A percentile compares a stretch with the other conserved stretches of the same genome.
phyloP scores from a whole-genome alignment of 2,797 vertebrate species.

The Acanthurus lineatus region DNA sequence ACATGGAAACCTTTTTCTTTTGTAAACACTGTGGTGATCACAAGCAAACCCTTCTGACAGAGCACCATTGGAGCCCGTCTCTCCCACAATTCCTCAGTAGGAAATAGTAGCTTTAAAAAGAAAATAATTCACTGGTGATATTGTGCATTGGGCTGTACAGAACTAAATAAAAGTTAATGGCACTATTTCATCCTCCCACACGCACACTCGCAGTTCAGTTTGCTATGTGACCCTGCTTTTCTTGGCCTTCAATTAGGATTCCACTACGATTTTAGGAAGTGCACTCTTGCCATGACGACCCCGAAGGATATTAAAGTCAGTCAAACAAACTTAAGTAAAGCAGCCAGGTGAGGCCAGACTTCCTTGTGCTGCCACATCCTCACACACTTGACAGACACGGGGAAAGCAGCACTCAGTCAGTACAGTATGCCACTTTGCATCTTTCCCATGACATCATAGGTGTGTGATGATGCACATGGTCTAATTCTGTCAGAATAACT shows the following conservation, averaged over 20 bases:
- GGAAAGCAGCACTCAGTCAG: slow-evolving; percentile 22
- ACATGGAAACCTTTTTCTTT: background rate
- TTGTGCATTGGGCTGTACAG: slow-evolving; percentile 45
- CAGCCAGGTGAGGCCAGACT: slow-evolving; percentile 49
- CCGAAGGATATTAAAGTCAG: slow-evolving; percentile 65
- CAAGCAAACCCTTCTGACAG: slow-evolving; percentile 10
- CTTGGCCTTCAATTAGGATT: slow-evolving; percentile 69
- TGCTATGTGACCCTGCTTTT: slow-evolving; percentile 63
- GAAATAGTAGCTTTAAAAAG: slow-evolving; percentile 49
- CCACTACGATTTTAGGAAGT: slow-evolving; percentile 68
- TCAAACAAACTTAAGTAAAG: slow-evolving; percentile 43
- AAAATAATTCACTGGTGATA: slow-evolving; percentile 51
- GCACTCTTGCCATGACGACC: slow-evolving; percentile 47
- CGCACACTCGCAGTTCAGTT: slow-evolving; percentile 51
- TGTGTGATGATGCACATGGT: slow-evolving; percentile 48
- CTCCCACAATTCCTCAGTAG: slow-evolving; percentile 66
- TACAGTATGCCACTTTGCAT: slow-evolving; percentile 51
- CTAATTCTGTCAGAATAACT: slow-evolving; percentile 61
- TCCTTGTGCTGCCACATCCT: slow-evolving; percentile 26
- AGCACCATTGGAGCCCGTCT: slow-evolving; percentile 70
- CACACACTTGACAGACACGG: slow-evolving; percentile 27
- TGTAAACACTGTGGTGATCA: background rate
- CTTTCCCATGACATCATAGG: slow-evolving; percentile 69
- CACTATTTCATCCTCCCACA: slow-evolving; percentile 58
- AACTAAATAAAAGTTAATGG: slow-evolving; percentile 58